Evolutionary conservation across 2,888 invertebrate species (phyloP), one percentile per base, ranked within the genome.

Genomic region (Margaritifera margaritifera): DNA sequence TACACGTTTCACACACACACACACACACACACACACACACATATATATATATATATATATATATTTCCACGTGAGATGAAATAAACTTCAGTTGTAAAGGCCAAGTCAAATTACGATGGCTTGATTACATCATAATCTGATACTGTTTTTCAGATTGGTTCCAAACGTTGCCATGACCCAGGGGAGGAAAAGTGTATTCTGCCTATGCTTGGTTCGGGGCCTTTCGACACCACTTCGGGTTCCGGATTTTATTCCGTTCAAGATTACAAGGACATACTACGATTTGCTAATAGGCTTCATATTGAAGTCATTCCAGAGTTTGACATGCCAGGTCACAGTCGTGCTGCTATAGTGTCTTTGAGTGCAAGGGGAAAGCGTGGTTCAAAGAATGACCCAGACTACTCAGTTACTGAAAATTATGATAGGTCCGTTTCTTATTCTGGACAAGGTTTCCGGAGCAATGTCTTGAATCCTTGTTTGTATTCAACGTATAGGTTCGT

Each of bases 241-340:
- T 77, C 80, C 6, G 87, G 87, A 4, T 86, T 71, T 79, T 86
- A 82, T 67, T 78, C 84, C 1, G 75, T 79, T 8, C 69, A 72
- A 0, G 86, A 88, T 25, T 88, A 88, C 77, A 71, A 69, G 55
- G 82, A 85, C n/a, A 85, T 89, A 31, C 78, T 89, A 27, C 55
- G 56, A 27, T 80, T 83, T 67, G 89, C 89, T 62, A 72, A 72
- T 4, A 69, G 66, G 0, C 80, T 77, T 5, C 83, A 88, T 71
- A 83, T 89, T 42, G 74, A 82, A 69, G 80, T 88, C 24, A 83
- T 86, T 24, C 88, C 88, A 6, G 88, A 88, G 73, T 75, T 88
- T 50, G 88, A 88, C 64, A 84, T 87, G 85, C 88, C 88, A 0
- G 86, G 86, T 6, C 88, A 88, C 69, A 77, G 80, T 19, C 79